These are phyloP conservation scores for Peromyscus eremicus DNA, from an alignment of 2,797 vertebrate genomes.

Conservation along the genomic window DNA sequence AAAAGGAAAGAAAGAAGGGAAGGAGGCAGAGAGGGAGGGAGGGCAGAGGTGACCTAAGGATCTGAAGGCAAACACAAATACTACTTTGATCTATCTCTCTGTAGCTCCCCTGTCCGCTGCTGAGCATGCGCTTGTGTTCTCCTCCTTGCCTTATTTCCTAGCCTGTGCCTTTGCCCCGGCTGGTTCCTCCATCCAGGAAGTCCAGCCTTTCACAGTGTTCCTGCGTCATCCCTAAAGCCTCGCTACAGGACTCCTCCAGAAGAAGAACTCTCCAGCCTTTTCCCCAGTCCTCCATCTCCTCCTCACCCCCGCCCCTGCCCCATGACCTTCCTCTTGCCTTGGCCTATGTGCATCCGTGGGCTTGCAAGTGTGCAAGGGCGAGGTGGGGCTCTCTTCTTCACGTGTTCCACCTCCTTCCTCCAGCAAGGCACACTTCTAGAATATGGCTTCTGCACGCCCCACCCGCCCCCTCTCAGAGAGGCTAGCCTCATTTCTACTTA, in stretches of 20 bases:
- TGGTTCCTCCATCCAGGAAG: neutral
- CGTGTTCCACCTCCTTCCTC: neutral
- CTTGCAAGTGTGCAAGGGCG: fast-evolving
- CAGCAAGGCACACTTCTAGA: neutral
- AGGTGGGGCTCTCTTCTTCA: neutral
- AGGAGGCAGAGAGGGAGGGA: too few relatives aligned
- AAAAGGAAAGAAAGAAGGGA: too few relatives aligned
- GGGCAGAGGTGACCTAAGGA: neutral
- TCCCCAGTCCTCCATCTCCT: neutral
- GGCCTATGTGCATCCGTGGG: neutral
- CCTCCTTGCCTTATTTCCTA: neutral
- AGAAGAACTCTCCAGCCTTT: neutral
- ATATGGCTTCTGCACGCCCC: neutral
- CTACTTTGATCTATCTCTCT: neutral
- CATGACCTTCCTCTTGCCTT: neutral
- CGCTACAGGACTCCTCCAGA: constrained; percentile 9
- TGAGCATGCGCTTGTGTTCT: neutral
- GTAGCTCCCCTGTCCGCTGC: neutral
- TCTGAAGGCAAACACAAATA: constrained; percentile 28
- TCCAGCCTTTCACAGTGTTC: neutral
- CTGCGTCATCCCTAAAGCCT: neutral
- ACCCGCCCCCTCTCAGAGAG: neutral
- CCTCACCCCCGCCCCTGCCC: too few relatives aligned
- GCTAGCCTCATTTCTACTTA: neutral
- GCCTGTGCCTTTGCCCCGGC: neutral